Conservation (phyloP, 2,797 vertebrate species). For the Ispidina lecontei region DNA sequence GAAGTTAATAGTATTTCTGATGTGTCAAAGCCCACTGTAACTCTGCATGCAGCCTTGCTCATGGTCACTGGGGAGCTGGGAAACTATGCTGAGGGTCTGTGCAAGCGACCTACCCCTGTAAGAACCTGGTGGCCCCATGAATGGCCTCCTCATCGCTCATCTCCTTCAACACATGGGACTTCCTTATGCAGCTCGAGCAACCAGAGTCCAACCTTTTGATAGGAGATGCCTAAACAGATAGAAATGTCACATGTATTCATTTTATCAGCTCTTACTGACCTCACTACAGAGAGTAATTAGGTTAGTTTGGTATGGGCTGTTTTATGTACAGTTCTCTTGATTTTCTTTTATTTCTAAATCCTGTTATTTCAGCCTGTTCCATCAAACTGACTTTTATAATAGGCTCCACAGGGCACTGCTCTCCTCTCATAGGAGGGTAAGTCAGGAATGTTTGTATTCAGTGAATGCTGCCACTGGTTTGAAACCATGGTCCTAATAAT, state of each 20-base stretch:
- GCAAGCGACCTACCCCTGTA: not conserved
- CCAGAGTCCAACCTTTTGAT: not conserved
- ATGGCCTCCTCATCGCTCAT: not conserved
- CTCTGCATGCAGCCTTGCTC: not conserved
- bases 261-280: conserved; percentile 2
- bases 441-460: not conserved
- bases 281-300: conserved; percentile 16
- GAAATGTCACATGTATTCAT: not conserved
- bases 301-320: not conserved
- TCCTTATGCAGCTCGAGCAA: not conserved
- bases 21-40: not conserved
- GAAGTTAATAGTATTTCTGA: not conserved
- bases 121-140: not conserved
- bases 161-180: not conserved
- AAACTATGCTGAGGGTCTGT: not conserved
- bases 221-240: not conserved
- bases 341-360: conserved; percentile 26
- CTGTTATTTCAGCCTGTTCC: conserved; percentile 7
- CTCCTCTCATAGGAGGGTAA: not conserved
- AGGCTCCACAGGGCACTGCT: conserved; percentile 14
- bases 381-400: conserved; percentile 14
- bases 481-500: not conserved
- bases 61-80: not conserved
- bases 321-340: conserved; percentile 16
- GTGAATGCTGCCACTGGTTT: not conserved